Base-by-base conservation (phyloP, 2,113 vertebrate species). In the Condylura cristata region DNA sequence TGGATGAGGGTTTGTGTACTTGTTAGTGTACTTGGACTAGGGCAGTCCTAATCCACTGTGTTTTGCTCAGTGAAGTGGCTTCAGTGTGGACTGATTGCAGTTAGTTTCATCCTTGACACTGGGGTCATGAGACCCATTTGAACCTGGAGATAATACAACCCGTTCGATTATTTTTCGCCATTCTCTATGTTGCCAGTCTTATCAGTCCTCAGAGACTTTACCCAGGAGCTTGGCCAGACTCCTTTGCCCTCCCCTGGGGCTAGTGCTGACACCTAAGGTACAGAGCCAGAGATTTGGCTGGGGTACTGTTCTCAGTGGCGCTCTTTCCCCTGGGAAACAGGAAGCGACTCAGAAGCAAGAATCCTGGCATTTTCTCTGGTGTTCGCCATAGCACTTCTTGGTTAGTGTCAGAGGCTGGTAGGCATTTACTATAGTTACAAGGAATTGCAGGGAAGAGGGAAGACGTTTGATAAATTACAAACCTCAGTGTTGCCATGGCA, bases 361-460 rank as follows among this genome's bases (percentile, higher is more conserved):
- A 39, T 80, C 46, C 39, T 81, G 30, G 63, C 86, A 30, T 63
- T 89, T 96, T 48, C 68, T 71, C 53, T 75, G 90, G 44, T 39
- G 26, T 81, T n/a, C 41, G 84, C 17, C 32, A 4, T 41, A 41
- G 53, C 41, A 24, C 72, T 82, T 83, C 63, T 61, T 72, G 32
- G 75, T 68, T 83, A 93, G 39, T 93, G 22, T 90, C 37, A 56
- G 37, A 46, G 41, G 48, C 28, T 81, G 88, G 26, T 78, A 63
- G 68, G 44, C 58, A 75, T 58, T 65, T 51, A 10, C 28, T 94
- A 58, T 72, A 61, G 78, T 66, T 56, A 56, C 34, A 48, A 2
- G 39, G 48, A 84, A 80, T 74, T 66, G 24, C 86, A 76, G n/a
- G 32, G 78, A 56, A 70, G 12, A 76, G n/a, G 32, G 11, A 51